Conservation (phyloP, 2,888 invertebrate genomes). For the Aromia moschata region DNA sequence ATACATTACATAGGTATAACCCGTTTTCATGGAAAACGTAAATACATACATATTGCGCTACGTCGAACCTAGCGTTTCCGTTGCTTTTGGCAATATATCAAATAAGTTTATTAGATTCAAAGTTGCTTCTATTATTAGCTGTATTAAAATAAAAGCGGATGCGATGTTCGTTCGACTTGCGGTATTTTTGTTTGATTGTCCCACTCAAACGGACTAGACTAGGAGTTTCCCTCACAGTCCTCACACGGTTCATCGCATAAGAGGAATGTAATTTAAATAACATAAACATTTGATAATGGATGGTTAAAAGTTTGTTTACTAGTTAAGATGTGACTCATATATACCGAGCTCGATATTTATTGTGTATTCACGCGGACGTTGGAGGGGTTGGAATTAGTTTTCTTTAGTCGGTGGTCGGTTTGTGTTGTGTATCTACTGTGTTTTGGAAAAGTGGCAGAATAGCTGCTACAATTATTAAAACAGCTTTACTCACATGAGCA, state of each 20-base stretch:
- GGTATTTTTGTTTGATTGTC: conserved; percentile 1
- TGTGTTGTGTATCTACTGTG: conserved; percentile 2
- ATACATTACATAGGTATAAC: not conserved
- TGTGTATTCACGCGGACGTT: not conserved
- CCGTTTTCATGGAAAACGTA: not conserved
- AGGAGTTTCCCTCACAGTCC: not conserved
- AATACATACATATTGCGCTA: not conserved
- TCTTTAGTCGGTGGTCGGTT: conserved; percentile 8
- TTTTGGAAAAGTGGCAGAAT: conserved; percentile 24
- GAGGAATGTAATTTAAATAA: conserved; percentile 9
- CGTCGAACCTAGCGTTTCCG: not conserved
- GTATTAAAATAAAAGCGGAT: conserved; percentile 37
- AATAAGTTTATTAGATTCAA: conserved; percentile 43
- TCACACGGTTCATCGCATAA: not conserved
- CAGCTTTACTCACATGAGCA: conserved; percentile 40
- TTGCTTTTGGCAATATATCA: conserved; percentile 45
- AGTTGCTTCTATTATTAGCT: conserved; percentile 41
- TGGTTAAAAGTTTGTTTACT: conserved; percentile 14
- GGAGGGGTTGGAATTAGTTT: not conserved
- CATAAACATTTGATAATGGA: conserved; percentile 3
- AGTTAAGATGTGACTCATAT: conserved; percentile 33
- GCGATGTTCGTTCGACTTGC: not conserved
- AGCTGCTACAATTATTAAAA: conserved; percentile 24
- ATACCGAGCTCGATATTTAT: conserved; percentile 2
- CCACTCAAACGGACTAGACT: not conserved